Conservation (phyloP, 2,113 vertebrate species). For the Hemiscyllium ocellatum region DNA sequence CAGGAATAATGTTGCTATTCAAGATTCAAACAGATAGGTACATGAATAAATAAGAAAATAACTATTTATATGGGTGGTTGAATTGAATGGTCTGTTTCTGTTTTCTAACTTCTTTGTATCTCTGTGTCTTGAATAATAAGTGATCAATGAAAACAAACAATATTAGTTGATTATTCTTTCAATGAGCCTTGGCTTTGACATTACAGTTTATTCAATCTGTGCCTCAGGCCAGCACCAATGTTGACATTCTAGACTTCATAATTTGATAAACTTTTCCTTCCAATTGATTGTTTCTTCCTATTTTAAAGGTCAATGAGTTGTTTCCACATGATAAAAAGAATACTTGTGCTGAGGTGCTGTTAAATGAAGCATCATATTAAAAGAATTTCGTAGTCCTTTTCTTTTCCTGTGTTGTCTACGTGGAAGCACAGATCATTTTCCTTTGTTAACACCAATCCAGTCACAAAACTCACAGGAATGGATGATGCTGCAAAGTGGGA, state of each 20-base stretch:
- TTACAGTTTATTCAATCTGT: constrained; percentile 61
- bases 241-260: constrained; percentile 57
- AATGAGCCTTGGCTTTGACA: constrained; percentile 50
- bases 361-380: not conserved
- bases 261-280: constrained; percentile 56
- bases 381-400: not conserved
- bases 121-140: constrained; percentile 54
- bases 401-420: not conserved
- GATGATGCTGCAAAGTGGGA: not conserved
- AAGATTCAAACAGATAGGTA: not conserved
- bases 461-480: not conserved
- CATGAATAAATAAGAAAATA: not conserved
- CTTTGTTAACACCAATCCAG: not conserved
- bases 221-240: constrained; percentile 65
- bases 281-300: constrained; percentile 52
- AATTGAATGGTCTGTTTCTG: not conserved
- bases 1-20: not conserved
- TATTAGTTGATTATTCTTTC: constrained; percentile 65
- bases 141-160: constrained; percentile 60
- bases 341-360: not conserved
- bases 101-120: constrained; percentile 45
- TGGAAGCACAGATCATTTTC: not conserved
- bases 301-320: not conserved
- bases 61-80: not conserved
- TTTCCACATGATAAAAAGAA: not conserved